Conservation (phyloP, 2,113 vertebrate species). For the Otis tarda region DNA sequence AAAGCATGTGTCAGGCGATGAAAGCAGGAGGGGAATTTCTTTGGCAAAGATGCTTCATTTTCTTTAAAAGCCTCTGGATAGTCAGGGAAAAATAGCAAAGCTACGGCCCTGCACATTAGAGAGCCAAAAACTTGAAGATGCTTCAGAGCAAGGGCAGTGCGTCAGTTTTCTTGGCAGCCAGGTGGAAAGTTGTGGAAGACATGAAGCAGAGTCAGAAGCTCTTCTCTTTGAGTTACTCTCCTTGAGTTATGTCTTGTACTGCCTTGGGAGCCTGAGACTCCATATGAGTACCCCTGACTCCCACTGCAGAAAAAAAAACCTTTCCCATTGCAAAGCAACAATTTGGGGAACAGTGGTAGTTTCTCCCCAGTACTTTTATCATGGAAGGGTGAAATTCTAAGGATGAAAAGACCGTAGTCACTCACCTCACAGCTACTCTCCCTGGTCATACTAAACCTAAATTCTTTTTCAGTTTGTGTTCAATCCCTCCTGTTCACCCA, state of each 20-base stretch:
- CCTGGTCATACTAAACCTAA: neutral
- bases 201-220: neutral
- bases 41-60: neutral
- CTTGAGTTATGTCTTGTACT: neutral
- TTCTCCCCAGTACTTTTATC: neutral
- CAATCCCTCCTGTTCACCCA: neutral
- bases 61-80: neutral
- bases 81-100: neutral
- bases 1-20: neutral
- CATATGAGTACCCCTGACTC: neutral
- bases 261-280: neutral
- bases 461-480: neutral
- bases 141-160: neutral
- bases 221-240: neutral
- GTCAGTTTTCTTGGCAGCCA: neutral
- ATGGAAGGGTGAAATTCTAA: neutral
- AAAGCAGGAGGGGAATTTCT: neutral
- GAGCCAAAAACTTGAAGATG: neutral
- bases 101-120: neutral
- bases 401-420: neutral
- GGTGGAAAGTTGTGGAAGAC: neutral
- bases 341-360: neutral
- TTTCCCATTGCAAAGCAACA: neutral
- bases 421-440: neutral
- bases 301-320: neutral